A percentile compares a stretch with the other conserved stretches of the same genome.
These are phyloP conservation scores for Diaprepes abbreviatus DNA, from an alignment of 2,888 invertebrate genomes.

Conservation along the genomic window DNA sequence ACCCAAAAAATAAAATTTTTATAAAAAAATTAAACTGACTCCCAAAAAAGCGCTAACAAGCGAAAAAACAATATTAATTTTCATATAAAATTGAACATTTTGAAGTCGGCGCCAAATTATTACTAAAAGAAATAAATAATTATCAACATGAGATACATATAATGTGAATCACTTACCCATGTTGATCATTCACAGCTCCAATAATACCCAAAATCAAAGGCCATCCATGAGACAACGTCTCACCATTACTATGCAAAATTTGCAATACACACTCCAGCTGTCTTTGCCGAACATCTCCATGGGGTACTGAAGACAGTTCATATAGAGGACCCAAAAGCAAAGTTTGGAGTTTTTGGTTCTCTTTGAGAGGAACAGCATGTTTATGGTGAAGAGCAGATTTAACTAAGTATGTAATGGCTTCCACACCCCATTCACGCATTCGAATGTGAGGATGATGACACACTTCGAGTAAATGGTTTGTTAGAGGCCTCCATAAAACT, in stretches of 20 bases:
- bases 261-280: conserved; percentile 96
- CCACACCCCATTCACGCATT: conserved; percentile 98
- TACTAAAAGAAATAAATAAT: no score
- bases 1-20: no score
- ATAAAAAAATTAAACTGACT: no score
- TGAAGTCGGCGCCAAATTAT: no score
- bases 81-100: no score
- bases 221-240: conserved; percentile 95
- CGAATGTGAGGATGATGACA: conserved; percentile 95
- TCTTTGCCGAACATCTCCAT: conserved; percentile 93
- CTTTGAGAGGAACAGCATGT: conserved; percentile 84
- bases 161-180: conserved; percentile 87
- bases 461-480: conserved; percentile 95
- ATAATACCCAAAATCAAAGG: conserved; percentile 94
- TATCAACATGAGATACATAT: no score
- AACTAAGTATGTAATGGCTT: conserved; percentile 94
- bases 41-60: no score
- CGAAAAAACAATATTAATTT: no score
- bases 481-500: conserved; percentile 94
- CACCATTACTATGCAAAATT: conserved; percentile 93
- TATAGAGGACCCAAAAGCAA: conserved; percentile 89
- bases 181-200: conserved; percentile 94
- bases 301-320: conserved; percentile 90
- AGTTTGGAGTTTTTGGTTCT: conserved; percentile 90
- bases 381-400: conserved; percentile 91